Conservation (phyloP, 2,113 vertebrate species). For the Toxotes jaculatrix region DNA sequence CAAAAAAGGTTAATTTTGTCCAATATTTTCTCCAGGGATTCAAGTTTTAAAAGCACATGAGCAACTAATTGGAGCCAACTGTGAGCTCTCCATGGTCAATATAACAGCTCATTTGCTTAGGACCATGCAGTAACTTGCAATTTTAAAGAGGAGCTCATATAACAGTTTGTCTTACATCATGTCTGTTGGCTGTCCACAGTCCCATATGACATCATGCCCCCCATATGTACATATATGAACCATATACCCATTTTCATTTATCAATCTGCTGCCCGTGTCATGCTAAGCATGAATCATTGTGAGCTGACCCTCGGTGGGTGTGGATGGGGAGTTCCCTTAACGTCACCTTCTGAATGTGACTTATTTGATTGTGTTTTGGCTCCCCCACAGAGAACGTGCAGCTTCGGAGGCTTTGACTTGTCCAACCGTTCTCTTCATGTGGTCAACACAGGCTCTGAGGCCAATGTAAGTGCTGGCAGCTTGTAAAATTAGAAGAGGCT, state of each 20-base stretch:
- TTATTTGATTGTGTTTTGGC: slow-evolving; percentile 62
- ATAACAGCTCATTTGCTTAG: slow-evolving; percentile 42
- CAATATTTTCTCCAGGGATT: slow-evolving; percentile 6
- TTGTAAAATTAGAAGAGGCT: not conserved
- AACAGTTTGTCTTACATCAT: slow-evolving; percentile 65
- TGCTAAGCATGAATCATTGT: slow-evolving; percentile 78
- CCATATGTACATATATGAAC: slow-evolving; percentile 23
- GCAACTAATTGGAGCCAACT: slow-evolving; percentile 3
- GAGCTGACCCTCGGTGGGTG: slow-evolving; percentile 56
- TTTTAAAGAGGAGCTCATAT: slow-evolving; percentile 54
- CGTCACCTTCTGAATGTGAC: slow-evolving; percentile 35
- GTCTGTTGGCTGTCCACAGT: slow-evolving; percentile 70
- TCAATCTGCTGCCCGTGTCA: slow-evolving; percentile 64
- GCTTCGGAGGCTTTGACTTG: slow-evolving; percentile 98
- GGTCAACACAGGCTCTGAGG: slow-evolving; percentile 86
- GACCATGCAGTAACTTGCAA: slow-evolving; percentile 24
- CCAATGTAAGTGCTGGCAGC: slow-evolving; percentile 86
- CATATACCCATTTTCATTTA: slow-evolving; percentile 69
- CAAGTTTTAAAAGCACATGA: slow-evolving; percentile 17
- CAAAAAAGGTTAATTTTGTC: slow-evolving; percentile 14
- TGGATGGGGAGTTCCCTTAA: slow-evolving; percentile 28
- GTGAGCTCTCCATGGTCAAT: not conserved
- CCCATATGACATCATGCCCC: slow-evolving; percentile 68
- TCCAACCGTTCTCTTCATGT: slow-evolving; percentile 94
- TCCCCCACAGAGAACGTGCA: slow-evolving; percentile 93